phyloP scores from a whole-genome alignment of 2,113 vertebrate genomes.

The Phyllopteryx taeniolatus region DNA sequence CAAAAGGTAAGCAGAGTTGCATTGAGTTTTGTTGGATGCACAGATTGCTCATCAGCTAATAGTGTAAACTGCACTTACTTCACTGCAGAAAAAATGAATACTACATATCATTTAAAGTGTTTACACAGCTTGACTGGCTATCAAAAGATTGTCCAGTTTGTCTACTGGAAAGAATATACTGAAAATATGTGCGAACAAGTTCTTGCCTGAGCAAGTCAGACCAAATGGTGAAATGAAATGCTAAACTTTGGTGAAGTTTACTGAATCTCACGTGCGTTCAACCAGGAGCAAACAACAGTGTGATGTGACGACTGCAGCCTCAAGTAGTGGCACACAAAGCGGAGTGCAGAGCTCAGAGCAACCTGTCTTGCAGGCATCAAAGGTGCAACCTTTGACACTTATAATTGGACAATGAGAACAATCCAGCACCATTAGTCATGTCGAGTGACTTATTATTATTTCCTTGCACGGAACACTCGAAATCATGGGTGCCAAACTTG shows the following conservation, averaged over 20 bases:
- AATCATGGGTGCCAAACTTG: neutral
- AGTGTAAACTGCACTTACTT: too few species aligned
- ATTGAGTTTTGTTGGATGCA: too few species aligned
- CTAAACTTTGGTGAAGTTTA: neutral
- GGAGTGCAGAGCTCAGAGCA: slow-evolving; percentile 15
- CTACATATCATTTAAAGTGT: too few species aligned
- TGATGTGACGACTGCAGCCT: slow-evolving; percentile 9
- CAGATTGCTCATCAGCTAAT: too few species aligned
- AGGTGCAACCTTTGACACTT: slow-evolving; percentile 26
- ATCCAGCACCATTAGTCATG: slow-evolving; percentile 14
- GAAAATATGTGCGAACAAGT: too few species aligned
- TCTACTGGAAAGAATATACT: too few species aligned
- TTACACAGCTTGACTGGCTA: too few species aligned
- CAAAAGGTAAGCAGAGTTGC: too few species aligned
- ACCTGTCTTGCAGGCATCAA: slow-evolving; percentile 26
- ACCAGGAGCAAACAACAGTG: neutral
- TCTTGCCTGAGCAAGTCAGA: too few species aligned
- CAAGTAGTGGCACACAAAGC: slow-evolving; percentile 36
- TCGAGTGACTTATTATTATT: neutral
- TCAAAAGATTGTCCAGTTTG: too few species aligned
- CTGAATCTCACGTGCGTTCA: slow-evolving; percentile 10
- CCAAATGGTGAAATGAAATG: neutral
- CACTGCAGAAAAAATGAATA: too few species aligned
- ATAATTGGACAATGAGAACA: neutral
- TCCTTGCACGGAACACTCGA: neutral